phyloP scores from a whole-genome alignment of 92 coral and sea anemone species.

The Heteractis magnifica region DNA sequence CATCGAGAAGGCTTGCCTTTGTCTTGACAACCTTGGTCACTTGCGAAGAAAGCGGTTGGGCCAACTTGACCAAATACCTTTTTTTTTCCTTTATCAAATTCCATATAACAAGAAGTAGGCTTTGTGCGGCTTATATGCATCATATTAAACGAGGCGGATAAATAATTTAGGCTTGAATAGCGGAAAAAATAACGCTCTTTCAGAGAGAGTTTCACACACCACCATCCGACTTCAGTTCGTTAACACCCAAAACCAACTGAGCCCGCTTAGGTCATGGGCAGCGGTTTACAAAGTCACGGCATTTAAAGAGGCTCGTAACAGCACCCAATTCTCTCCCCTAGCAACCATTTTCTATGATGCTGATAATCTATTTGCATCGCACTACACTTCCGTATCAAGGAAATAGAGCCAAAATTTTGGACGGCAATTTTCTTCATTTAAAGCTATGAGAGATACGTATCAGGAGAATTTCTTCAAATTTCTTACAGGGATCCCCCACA shows the following conservation, averaged over 20 bases:
- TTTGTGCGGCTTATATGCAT: background rate
- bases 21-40: conserved; percentile 5
- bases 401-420: too few species aligned
- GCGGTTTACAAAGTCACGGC: background rate
- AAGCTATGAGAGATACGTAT: too few species aligned
- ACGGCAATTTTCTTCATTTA: too few species aligned
- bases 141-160: conserved; percentile 16
- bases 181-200: background rate
- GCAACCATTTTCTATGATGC: background rate
- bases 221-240: background rate
- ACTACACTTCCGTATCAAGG: too few species aligned
- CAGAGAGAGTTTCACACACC: background rate
- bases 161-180: conserved; percentile 10
- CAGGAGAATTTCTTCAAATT: too few species aligned
- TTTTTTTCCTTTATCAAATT: background rate
- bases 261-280: background rate
- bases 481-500: too few species aligned
- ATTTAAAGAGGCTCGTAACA: background rate
- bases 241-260: background rate
- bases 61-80: background rate
- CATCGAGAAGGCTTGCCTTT: background rate
- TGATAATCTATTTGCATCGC: too few species aligned
- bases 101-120: background rate
- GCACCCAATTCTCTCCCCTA: background rate
- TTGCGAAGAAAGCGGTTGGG: background rate